A percentile compares a stretch with the other conserved stretches of the same genome.
phyloP scores from a whole-genome alignment of 2,113 vertebrate genomes.

The Athene cunicularia region DNA sequence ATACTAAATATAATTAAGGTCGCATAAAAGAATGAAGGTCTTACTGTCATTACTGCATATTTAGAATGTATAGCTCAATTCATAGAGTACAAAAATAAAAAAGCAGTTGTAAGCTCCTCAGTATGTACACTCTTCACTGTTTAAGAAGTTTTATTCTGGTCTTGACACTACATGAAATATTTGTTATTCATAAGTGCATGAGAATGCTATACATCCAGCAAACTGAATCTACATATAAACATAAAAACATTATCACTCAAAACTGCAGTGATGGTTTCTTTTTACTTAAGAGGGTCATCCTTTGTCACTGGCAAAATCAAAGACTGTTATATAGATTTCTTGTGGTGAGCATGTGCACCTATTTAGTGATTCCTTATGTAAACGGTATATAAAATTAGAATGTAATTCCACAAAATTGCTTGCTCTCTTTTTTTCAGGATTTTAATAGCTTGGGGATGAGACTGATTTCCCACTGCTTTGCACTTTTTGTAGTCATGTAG shows the following conservation, averaged over 20 bases:
- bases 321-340: neutral
- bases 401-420: neutral
- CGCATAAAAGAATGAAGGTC: neutral
- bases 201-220: neutral
- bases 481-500: neutral
- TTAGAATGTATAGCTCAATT: neutral
- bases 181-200: neutral
- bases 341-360: neutral
- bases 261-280: neutral
- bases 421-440: constrained; percentile 1
- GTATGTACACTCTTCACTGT: neutral
- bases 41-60: neutral
- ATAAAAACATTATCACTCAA: neutral
- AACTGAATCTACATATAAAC: neutral
- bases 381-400: neutral
- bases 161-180: neutral
- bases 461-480: neutral
- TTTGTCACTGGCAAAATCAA: neutral
- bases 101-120: neutral
- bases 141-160: neutral
- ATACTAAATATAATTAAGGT: neutral
- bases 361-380: neutral
- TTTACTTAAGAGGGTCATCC: neutral
- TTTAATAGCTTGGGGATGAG: neutral
- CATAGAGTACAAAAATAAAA: neutral